These are phyloP conservation scores for Pecten maximus DNA, from an alignment of 2,888 invertebrate species.

Conservation along the genomic window DNA sequence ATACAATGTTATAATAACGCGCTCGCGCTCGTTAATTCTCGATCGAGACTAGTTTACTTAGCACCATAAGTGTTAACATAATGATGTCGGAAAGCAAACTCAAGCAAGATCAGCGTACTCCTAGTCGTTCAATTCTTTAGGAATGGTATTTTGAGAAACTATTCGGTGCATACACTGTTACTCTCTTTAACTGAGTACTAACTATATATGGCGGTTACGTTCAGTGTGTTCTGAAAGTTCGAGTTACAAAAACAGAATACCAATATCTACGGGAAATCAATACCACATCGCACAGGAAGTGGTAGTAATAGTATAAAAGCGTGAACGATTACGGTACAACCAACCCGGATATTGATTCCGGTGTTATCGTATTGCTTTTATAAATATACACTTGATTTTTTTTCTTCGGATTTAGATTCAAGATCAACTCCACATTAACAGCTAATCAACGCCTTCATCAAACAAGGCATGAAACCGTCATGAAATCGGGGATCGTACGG, in stretches of 20 bases:
- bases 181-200: too few relatives aligned
- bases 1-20: too few relatives aligned
- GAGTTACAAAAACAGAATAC: background rate
- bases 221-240: background rate
- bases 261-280: background rate
- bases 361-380: conserved; percentile 18
- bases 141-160: too few relatives aligned
- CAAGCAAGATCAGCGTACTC: too few relatives aligned
- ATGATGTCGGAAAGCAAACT: too few relatives aligned
- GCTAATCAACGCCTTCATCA: background rate
- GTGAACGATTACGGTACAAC: conserved; percentile 30
- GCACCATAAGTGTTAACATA: too few relatives aligned
- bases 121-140: too few relatives aligned
- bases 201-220: too few relatives aligned
- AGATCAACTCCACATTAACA: conserved; percentile 11
- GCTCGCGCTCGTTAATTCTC: too few relatives aligned
- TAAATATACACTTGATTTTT: conserved; percentile 27
- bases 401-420: background rate
- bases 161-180: too few relatives aligned
- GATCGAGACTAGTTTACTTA: too few relatives aligned
- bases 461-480: conserved; percentile 30
- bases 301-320: conserved; percentile 33
- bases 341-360: conserved; percentile 30
- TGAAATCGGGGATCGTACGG: conserved; percentile 1
- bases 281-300: background rate